phyloP scores from a whole-genome alignment of 1,140 invertebrate species.

The Metopolophium dirhodum region DNA sequence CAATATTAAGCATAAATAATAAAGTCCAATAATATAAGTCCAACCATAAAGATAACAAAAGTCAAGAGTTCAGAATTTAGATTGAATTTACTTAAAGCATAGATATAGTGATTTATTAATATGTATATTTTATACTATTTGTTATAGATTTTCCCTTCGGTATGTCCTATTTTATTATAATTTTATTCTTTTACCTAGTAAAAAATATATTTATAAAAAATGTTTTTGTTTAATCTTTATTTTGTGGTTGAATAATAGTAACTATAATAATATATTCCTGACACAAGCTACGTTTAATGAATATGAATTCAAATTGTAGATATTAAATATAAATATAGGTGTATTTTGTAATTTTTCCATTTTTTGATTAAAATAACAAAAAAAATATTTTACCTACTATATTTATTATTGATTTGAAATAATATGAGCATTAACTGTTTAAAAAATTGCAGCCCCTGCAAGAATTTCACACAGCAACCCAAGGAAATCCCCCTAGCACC shows the following conservation, averaged over 20 bases:
- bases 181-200: background rate
- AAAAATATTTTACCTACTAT: background rate
- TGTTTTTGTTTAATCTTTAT: background rate
- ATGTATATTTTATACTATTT: background rate
- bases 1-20: background rate
- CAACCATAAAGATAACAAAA: background rate
- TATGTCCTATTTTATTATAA: background rate
- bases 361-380: background rate
- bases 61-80: background rate
- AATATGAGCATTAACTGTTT: background rate
- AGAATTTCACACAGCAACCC: background rate
- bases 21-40: too few relatives aligned
- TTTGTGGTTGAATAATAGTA: background rate
- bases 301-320: background rate
- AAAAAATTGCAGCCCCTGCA: background rate
- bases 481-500: background rate
- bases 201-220: background rate
- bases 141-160: background rate
- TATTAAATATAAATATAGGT: background rate
- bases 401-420: background rate
- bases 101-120: too few relatives aligned
- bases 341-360: background rate
- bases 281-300: background rate
- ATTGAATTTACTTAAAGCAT: background rate
- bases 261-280: background rate